phyloP scores from a whole-genome alignment of 2,888 invertebrate genomes.

The Patella pellucida region DNA sequence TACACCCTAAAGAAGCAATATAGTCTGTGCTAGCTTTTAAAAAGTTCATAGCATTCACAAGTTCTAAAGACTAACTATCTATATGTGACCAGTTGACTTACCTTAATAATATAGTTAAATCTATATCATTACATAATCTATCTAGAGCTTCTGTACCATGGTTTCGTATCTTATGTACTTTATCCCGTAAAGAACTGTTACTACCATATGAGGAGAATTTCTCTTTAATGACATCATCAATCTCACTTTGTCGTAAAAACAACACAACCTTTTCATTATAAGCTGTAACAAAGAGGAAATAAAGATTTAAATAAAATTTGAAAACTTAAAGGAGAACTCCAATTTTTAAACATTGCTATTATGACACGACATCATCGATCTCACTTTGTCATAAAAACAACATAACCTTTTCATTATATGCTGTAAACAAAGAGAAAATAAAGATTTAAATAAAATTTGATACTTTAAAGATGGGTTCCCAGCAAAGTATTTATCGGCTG shows the following conservation, averaged over 20 bases:
- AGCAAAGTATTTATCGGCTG: too few relatives aligned
- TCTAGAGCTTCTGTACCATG: conserved; percentile 90
- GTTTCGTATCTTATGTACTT: conserved; percentile 87
- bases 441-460: background rate
- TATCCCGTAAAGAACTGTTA: conserved; percentile 84
- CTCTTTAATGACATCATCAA: conserved; percentile 85
- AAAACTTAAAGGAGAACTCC: background rate
- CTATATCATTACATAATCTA: conserved; percentile 90
- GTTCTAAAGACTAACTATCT: too few relatives aligned
- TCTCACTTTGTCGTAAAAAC: conserved; percentile 94
- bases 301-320: background rate
- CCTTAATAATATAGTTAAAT: conserved; percentile 93
- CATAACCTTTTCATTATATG: conserved; percentile 94
- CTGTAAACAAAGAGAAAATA: conserved; percentile 43
- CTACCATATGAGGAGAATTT: conserved; percentile 78
- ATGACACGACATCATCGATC: conserved; percentile 92
- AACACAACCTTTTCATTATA: conserved; percentile 96
- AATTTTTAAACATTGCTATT: too few relatives aligned
- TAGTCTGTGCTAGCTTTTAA: too few relatives aligned
- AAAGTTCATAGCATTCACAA: too few relatives aligned
- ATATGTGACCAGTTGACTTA: conserved; percentile 65
- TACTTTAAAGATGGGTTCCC: too few relatives aligned
- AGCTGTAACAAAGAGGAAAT: conserved; percentile 70
- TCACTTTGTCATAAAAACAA: conserved; percentile 95
- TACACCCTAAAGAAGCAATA: too few relatives aligned